Conservation (phyloP, 2,797 vertebrate genomes). For the Tenualosa thibaudeaui region DNA sequence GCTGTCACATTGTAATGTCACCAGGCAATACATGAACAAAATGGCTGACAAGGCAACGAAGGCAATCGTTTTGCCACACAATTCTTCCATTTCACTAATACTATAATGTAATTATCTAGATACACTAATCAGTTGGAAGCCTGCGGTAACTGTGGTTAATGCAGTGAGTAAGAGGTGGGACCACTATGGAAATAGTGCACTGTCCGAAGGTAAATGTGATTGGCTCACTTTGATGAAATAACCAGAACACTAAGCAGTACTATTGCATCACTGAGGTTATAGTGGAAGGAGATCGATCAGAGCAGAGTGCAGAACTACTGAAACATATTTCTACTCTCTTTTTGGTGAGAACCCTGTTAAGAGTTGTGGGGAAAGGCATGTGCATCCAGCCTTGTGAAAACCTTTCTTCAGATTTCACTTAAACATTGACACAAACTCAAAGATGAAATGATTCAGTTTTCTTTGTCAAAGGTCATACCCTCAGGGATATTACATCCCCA, state of each 20-base stretch:
- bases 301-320: too few relatives aligned
- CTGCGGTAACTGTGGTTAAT: slow-evolving; percentile 29
- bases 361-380: too few relatives aligned
- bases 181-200: background rate
- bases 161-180: background rate
- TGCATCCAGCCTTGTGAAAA: too few relatives aligned
- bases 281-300: too few relatives aligned
- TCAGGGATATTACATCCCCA: too few relatives aligned
- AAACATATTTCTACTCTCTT: too few relatives aligned
- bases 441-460: too few relatives aligned
- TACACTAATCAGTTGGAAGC: slow-evolving; percentile 49
- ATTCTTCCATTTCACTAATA: slow-evolving; percentile 30
- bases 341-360: too few relatives aligned
- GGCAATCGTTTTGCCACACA: slow-evolving; percentile 10
- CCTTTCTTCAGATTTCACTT: too few relatives aligned
- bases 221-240: background rate
- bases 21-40: slow-evolving; percentile 39
- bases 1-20: slow-evolving; percentile 44
- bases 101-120: slow-evolving; percentile 50
- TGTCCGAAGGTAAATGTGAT: background rate
- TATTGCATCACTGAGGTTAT: background rate
- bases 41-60: slow-evolving; percentile 49
- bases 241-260: background rate
- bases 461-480: too few relatives aligned
- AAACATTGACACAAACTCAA: too few relatives aligned